Base-by-base conservation (phyloP, 2,888 invertebrate species). In the Tenthredo scrophulariae region DNA sequence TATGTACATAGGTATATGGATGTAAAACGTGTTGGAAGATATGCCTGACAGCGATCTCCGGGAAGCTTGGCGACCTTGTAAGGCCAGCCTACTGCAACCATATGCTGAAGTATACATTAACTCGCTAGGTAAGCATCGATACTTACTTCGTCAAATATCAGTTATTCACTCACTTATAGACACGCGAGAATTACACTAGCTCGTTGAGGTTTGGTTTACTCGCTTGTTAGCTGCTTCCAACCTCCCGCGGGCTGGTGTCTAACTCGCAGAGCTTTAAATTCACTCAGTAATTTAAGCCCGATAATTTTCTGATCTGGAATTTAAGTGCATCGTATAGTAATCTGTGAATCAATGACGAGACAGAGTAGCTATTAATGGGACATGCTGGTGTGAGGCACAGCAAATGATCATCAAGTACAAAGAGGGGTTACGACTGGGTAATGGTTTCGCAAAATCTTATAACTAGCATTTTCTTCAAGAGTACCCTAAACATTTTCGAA, bases 51-150 rank as follows among this genome's bases (percentile, higher is more conserved):
- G 37, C 46, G 3, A 54, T 77, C 80, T 80, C 50, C 80, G 80
- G 80, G 58, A 80, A 80, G 80, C 80, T 80, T 80, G 80, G 26
- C 62, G 80, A 80, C 80, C 80, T 80, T 80, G 80, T 80, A 80
- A 80, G 80, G 80, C 80, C 62, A 40, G 80, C n/a, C 40, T 62
- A 22, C 22, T 50, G 62, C 58, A 74, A 43, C 72, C 40, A n/a
- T 15, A n/a, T 15, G 58, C 7, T 50, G 62, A 62, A 62, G 62
- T 80, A 50, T 62, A 58, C 18, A 80, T 62, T 62, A 40, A 29
- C 62, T 62, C 80, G 62, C 22, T 80, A 33, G 37, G 62, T 62
- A 37, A 80, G 37, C 62, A 43, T 58, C 80, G 62, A 62, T 54
- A 77, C 50, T 77, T 77, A 77, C 75, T 75, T 75, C 26, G 77